Evolutionary conservation across 2,888 invertebrate genomes (phyloP), one percentile per base, ranked within the genome.

Genomic region (Spodoptera exigua): DNA sequence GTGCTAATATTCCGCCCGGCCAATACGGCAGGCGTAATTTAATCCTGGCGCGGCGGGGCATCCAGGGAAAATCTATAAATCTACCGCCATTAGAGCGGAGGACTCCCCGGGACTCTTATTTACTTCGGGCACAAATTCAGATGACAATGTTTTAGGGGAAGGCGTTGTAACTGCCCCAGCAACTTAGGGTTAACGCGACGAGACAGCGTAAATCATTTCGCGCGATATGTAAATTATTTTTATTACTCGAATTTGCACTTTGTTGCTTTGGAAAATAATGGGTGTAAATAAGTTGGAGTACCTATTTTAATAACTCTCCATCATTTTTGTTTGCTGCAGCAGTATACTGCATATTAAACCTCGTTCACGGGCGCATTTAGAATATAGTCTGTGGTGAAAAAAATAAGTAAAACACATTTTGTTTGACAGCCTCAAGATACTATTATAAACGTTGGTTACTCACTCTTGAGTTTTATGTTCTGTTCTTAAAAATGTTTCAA

Each of bases 91-190:
- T 94, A 93, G 89, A 89, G 82, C 67, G 75, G 70, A 81, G 78
- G 85, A 89, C 92, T 92, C 93, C 93, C 93, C 91, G 84, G 92
- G 92, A 93, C 91, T 93, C 93, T 93, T 94, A 94, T 93, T 94
- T 93, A 93, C 93, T 93, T 87, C 92, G 92, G 88, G 92, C 93
- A 92, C 93, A 92, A 94, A 93, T 93, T 94, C 92, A 93, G 94
- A 94, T 94, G 94, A 94, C 94, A 94, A 94, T 94, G 94, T 94
- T 94, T 93, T 93, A 91, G 93, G 94, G 93, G 93, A 93, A 93
- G 91, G 89, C 89, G 89, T 88, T 86, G 90, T 92, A 89, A 91
- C 90, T 90, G 91, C 89, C 91, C 89, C 82, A 80, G 83, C 74
- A 71, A 64, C 61, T 62, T 85, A 93, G 93, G 93, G 93, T 79